Evolutionary conservation across 1,140 invertebrate species (phyloP), one percentile per base, ranked within the genome.

Genomic region (Drosophila arawakana): DNA sequence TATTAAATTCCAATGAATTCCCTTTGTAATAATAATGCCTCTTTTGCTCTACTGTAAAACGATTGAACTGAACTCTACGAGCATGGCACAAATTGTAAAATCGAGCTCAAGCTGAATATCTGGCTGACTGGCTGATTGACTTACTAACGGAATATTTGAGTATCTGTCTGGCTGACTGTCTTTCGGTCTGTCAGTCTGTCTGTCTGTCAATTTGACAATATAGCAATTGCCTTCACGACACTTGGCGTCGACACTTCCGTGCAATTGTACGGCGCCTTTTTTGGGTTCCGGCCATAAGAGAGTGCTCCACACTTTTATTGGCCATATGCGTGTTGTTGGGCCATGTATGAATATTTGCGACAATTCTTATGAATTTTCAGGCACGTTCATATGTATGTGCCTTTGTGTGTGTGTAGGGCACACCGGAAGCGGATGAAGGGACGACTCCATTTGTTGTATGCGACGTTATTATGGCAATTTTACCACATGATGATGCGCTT

Each of bases 311-410:
- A 69, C 69, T 78, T 88, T 86, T 86, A 86, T 86, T 86, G 83
- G 83, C 83, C 80, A 70, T 83, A 81, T 86, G 83, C 83, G 83
- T 86, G 83, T 83, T 80, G 83, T 74, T 69, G 80, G 80, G 66
- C 80, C 80, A 80, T 86, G 85, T 85, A 88, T 86, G 82, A 86
- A 86, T 86, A 86, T 86, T 88, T 86, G 82, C 76, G 83, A 83
- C 76, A 86, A 88, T 86, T 86, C 83, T 86, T 86, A 86, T 86
- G 84, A 86, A 83, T 86, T 88, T 88, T 83, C 80, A 77, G 77
- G 66, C 77, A 80, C 81, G 74, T 72, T 61, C 70, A 65, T 67
- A 65, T 55, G 35, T 10, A 8, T 66, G 37, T 61, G 21, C 6
- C 25, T 30, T 30, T 15, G 11, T 41, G 47, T 65, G 11, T 54